A percentile compares a stretch with the other conserved stretches of the same genome.
phyloP scores from a whole-genome alignment of 1,140 invertebrate genomes.

The Doryteuthis pealeii region DNA sequence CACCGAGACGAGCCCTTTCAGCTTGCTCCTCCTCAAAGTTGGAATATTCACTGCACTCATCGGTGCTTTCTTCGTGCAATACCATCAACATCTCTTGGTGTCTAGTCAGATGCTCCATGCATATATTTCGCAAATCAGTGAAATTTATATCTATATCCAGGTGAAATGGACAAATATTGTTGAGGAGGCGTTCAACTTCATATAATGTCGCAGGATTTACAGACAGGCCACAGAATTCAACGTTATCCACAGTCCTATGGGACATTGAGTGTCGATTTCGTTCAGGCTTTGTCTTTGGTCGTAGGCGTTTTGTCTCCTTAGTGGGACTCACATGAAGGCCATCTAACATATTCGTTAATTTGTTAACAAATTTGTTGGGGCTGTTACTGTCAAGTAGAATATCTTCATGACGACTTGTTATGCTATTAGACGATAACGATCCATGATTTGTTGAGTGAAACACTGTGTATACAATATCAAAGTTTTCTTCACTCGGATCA shows the following conservation, averaged over 20 bases:
- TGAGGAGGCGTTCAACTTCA: conserved; percentile 45
- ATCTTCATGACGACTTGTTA: background rate
- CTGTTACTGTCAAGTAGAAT: background rate
- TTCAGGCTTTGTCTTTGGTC: conserved; percentile 26
- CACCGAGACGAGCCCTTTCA: no score
- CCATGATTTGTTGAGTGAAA: conserved; percentile 20
- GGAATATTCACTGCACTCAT: conserved; percentile 4
- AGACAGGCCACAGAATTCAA: conserved; percentile 15
- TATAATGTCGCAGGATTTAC: conserved; percentile 45
- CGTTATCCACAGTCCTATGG: conserved; percentile 18
- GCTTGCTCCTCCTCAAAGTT: background rate
- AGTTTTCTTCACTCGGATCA: conserved; percentile 32
- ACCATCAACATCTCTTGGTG: conserved; percentile 4
- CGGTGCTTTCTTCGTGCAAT: background rate
- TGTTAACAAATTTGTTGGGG: background rate
- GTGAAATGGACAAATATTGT: conserved; percentile 28
- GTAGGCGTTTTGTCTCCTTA: conserved; percentile 13
- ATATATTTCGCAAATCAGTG: background rate
- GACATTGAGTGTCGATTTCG: conserved; percentile 20
- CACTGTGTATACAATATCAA: conserved; percentile 31
- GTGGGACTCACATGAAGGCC: background rate
- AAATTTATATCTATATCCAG: background rate
- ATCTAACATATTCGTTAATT: conserved; percentile 3
- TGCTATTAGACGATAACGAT: conserved; percentile 11
- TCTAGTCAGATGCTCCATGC: background rate